Conservation (phyloP, 1,140 invertebrate genomes). For the Dreissena polymorpha region DNA sequence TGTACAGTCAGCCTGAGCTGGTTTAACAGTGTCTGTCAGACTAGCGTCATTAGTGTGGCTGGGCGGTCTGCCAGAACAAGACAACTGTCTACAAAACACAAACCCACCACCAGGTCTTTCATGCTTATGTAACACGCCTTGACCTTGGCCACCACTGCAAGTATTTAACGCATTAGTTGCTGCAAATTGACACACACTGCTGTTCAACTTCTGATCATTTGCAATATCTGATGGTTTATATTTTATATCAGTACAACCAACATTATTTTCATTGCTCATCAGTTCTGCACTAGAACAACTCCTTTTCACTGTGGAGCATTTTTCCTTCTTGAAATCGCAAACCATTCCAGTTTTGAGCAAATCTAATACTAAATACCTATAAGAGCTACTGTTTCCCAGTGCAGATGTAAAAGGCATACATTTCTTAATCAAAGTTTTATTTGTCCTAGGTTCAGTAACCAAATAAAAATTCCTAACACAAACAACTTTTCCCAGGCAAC, state of each 20-base stretch:
- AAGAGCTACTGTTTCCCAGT: not conserved
- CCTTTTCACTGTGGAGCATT: not conserved
- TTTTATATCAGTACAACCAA: not conserved
- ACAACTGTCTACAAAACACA: slow-evolving; percentile 16
- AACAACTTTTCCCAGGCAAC: slow-evolving; percentile 39
- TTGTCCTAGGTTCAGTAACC: slow-evolving; percentile 12
- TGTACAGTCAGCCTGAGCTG: not conserved
- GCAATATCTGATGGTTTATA: not conserved
- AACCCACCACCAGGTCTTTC: slow-evolving; percentile 2
- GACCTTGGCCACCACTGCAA: not conserved
- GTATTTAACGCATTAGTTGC: not conserved
- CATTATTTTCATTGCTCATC: not conserved
- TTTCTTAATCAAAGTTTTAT: not conserved
- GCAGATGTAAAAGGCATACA: not conserved
- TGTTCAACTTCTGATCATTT: not conserved
- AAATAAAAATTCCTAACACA: not conserved
- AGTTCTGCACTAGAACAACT: not conserved
- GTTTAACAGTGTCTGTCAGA: not conserved
- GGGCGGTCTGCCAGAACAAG: not conserved
- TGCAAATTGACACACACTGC: not conserved
- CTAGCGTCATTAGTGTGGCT: not conserved
- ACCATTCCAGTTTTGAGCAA: slow-evolving; percentile 21
- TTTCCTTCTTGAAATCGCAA: not conserved
- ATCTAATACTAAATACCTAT: slow-evolving; percentile 22
- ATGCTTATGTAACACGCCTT: slow-evolving; percentile 21